Conservation (phyloP, 2,113 vertebrate genomes). For the Rousettus leschenaultii region DNA sequence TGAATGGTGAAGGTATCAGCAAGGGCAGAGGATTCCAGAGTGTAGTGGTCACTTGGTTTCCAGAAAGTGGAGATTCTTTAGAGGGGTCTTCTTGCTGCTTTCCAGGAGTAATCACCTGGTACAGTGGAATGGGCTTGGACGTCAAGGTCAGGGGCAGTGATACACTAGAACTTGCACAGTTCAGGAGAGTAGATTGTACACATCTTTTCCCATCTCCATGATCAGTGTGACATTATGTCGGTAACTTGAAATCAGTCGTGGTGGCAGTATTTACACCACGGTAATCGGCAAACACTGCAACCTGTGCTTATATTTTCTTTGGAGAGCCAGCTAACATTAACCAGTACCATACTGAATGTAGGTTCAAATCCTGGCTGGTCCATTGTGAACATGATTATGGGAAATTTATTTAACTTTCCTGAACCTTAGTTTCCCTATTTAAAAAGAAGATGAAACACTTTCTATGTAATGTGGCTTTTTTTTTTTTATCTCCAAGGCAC, state of each 20-base stretch:
- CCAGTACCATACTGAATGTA: neutral
- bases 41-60: neutral
- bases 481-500: neutral
- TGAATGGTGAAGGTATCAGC: conserved; percentile 50
- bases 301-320: neutral
- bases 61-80: neutral
- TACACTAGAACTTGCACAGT: accelerated
- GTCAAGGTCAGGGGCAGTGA: neutral
- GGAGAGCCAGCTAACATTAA: neutral
- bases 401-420: neutral
- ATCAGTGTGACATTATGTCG: accelerated
- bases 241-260: neutral
- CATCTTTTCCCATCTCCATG: neutral
- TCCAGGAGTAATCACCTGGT: neutral
- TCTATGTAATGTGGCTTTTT: neutral
- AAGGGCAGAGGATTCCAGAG: conserved; percentile 9
- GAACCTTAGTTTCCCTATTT: neutral
- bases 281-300: neutral
- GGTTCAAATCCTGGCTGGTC: neutral
- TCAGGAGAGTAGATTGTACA: accelerated
- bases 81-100: neutral
- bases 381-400: neutral
- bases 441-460: neutral
- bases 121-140: neutral
- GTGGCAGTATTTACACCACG: neutral